Evolutionary conservation across 2,888 invertebrate genomes (phyloP).

Genomic region (Nebria brevicollis): DNA sequence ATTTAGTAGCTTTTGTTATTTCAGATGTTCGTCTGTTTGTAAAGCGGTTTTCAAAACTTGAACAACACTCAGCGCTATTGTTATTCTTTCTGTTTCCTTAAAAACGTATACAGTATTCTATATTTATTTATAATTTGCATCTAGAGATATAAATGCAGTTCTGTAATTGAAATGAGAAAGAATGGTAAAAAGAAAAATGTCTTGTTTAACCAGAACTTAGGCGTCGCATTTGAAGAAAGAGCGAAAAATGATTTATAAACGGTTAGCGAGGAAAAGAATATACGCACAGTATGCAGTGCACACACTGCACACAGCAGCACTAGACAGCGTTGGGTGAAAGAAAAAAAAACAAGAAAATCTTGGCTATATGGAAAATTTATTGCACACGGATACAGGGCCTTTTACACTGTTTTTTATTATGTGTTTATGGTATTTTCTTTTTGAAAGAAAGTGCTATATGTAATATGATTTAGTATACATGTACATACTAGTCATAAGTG

Average conservation of each 20-base stretch:
- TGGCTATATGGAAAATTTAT: not conserved
- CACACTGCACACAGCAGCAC: too few relatives aligned
- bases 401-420: conserved; percentile 44
- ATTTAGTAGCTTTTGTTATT: conserved; percentile 26
- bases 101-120: not conserved
- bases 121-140: too few relatives aligned
- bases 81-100: not conserved
- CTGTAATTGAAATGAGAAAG: too few relatives aligned
- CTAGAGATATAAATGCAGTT: too few relatives aligned
- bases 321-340: not conserved
- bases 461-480: too few relatives aligned
- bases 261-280: not conserved
- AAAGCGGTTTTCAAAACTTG: conserved; percentile 43
- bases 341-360: not conserved
- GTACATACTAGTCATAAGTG: conserved; percentile 4
- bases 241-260: not conserved
- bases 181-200: not conserved
- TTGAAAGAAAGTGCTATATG: not conserved
- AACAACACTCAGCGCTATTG: conserved; percentile 16
- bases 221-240: not conserved
- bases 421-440: conserved; percentile 30
- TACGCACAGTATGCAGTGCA: too few relatives aligned
- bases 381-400: conserved; percentile 36
- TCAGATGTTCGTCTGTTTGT: conserved; percentile 36
- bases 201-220: not conserved